Base-by-base conservation (phyloP, 2,113 vertebrate genomes). In the Ellobius talpinus region DNA sequence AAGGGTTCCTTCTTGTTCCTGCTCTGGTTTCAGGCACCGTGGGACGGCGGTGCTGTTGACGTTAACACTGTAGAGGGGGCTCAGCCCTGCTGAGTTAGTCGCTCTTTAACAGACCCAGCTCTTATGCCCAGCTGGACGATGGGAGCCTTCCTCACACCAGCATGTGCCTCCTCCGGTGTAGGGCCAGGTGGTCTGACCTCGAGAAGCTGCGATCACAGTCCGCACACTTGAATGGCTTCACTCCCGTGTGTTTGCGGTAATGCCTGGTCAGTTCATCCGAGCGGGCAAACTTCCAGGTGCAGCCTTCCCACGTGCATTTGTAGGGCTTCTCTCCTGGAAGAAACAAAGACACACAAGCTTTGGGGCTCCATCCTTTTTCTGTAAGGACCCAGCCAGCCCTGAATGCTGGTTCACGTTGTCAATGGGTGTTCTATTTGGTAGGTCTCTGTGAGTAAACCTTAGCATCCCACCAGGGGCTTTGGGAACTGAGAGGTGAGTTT, bases 141-240 rank as follows among this genome's bases (percentile, higher is more conserved):
- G 63, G 97, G 52, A 95, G 97, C 98, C 19, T 92, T 97, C 94
- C 98, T 99, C 99, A 99, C 98, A 99, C 99, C 98, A 99, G 99
- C 99, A 99, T 99, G 97, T 99, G 99, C 98, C 99, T 99, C 97
- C 99, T 99, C 90, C 99, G 99, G 98, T 99, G 99, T 97, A 99
- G 99, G 36, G 99, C 99, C 99, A 99, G 98, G 98, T 99, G 99
- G 98, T 99, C 99, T 21, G 99, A 99, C 97, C 99, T 99, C 92
- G 99, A 99, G 98, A 99, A 99, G 98, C 99, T 99, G 98, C 99
- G 99, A 97, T 99, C 99, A 98, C 99, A 99, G 99, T 99, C 99
- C 78, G 99, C 99, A 55, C 99, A 99, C 99, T 99, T 99, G 99
- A 99, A 99, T 96, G 99, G 99, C 98, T 99, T 99, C 98, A 99